These are phyloP conservation scores for Stegodyphus mimosarum DNA, from an alignment of 1,140 invertebrate genomes.

Conservation along the genomic window DNA sequence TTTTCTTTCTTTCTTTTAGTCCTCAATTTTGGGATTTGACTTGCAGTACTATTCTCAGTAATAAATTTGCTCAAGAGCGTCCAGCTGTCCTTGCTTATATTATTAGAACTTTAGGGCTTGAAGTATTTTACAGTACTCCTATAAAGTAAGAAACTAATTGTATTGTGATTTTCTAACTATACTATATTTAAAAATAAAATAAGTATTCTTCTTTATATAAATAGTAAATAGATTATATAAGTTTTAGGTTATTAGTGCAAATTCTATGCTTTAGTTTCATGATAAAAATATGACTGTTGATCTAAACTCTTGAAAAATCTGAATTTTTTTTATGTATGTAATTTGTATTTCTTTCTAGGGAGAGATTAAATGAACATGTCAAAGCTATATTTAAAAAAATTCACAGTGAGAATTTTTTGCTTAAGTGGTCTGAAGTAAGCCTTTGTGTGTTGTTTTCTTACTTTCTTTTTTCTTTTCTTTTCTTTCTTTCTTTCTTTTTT, in stretches of 20 bases:
- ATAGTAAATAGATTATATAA: too few relatives aligned
- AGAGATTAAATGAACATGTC: slow-evolving; percentile 21
- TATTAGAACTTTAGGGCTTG: slow-evolving; percentile 51
- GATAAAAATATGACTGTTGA: too few relatives aligned
- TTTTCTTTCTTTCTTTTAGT: slow-evolving; percentile 37
- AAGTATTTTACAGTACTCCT: slow-evolving; percentile 50
- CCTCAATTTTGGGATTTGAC: slow-evolving; percentile 49
- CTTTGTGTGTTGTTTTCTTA: not conserved
- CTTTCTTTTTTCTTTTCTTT: too few relatives aligned
- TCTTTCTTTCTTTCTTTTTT: too few relatives aligned
- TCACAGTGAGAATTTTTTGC: slow-evolving; percentile 23
- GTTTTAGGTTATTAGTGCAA: too few relatives aligned
- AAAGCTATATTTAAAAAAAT: slow-evolving; percentile 52
- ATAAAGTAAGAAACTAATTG: slow-evolving; percentile 2
- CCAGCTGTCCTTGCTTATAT: slow-evolving; percentile 54
- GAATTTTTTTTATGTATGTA: not conserved
- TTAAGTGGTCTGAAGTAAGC: slow-evolving; percentile 50
- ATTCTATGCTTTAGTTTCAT: too few relatives aligned
- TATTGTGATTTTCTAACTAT: too few relatives aligned
- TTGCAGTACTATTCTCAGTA: slow-evolving; percentile 24
- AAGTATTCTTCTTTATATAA: too few relatives aligned
- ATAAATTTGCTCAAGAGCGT: slow-evolving; percentile 8
- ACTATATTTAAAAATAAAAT: too few relatives aligned
- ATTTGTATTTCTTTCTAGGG: slow-evolving; percentile 16
- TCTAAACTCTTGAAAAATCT: too few relatives aligned